phyloP scores from a whole-genome alignment of 2,797 vertebrate genomes.

The Anas flavirostris region DNA sequence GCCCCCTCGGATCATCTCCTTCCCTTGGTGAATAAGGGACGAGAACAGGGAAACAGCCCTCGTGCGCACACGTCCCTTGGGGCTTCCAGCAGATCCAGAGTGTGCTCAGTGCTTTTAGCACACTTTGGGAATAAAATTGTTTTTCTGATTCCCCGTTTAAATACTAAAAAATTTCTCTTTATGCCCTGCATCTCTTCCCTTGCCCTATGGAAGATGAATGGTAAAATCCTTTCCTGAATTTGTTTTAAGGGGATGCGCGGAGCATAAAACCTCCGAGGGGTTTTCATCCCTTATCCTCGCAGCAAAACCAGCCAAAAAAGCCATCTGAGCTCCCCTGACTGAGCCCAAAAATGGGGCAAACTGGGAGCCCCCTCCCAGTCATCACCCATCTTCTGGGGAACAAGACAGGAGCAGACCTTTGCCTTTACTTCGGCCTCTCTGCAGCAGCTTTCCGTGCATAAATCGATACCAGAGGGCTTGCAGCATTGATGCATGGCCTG shows the following conservation, averaged over 20 bases:
- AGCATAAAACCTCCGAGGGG: not conserved
- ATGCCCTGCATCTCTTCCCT: not conserved
- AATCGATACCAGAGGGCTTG: slow-evolving; percentile 14
- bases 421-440: not conserved
- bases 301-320: not conserved
- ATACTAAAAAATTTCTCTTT: not conserved
- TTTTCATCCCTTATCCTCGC: not conserved
- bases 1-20: not conserved
- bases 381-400: not conserved
- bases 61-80: not conserved
- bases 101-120: slow-evolving; percentile 22
- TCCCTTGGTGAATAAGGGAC: slow-evolving; percentile 62
- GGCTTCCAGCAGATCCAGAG: slow-evolving; percentile 26
- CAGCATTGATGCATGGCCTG: not conserved
- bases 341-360: not conserved
- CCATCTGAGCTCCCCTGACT: not conserved
- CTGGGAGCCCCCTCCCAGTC: slow-evolving; percentile 37
- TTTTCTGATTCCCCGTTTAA: not conserved
- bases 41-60: slow-evolving; percentile 53
- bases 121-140: not conserved
- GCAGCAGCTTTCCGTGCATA: not conserved
- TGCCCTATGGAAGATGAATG: not conserved
- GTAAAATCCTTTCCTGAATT: not conserved
- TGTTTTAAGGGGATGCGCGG: not conserved
- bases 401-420: not conserved